A percentile compares a stretch with the other conserved stretches of the same genome.
phyloP scores from a whole-genome alignment of 2,797 vertebrate genomes.

The Manis javanica region DNA sequence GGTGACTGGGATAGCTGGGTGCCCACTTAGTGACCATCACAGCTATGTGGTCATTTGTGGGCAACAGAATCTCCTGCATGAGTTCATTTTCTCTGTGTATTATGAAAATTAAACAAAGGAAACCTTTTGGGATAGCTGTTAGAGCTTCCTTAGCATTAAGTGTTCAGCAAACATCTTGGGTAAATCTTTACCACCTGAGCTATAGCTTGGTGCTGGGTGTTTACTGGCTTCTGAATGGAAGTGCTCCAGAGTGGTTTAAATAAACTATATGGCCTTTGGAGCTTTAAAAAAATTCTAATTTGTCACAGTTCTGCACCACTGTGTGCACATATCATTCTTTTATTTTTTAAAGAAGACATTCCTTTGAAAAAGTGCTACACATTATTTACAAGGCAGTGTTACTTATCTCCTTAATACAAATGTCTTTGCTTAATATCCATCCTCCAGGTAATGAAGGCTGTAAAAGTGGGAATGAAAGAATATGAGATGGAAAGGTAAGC shows the following conservation, averaged over 20 bases:
- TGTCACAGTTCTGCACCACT: slow-evolving; percentile 65
- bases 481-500: slow-evolving; percentile 97
- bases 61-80: not conserved
- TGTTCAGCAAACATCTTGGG: not conserved
- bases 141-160: slow-evolving; percentile 23
- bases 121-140: not conserved
- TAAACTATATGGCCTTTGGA: not conserved
- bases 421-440: slow-evolving; percentile 81
- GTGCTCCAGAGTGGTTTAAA: slow-evolving; percentile 57
- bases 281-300: slow-evolving; percentile 62
- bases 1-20: not conserved
- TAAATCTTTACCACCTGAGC: not conserved
- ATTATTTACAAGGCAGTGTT: slow-evolving; percentile 62
- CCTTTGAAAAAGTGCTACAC: slow-evolving; percentile 64
- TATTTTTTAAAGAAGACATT: slow-evolving; percentile 60
- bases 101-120: slow-evolving; percentile 13
- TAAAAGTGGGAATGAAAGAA: slow-evolving; percentile 93
- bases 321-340: slow-evolving; percentile 44
- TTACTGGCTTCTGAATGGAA: slow-evolving; percentile 38
- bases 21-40: not conserved
- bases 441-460: slow-evolving; percentile 94
- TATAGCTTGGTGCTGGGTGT: not conserved
- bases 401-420: slow-evolving; percentile 65
- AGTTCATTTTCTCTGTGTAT: slow-evolving; percentile 52
- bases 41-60: not conserved